Base-by-base conservation (phyloP, 2,888 invertebrate genomes). In the Metallyticus violacea region DNA sequence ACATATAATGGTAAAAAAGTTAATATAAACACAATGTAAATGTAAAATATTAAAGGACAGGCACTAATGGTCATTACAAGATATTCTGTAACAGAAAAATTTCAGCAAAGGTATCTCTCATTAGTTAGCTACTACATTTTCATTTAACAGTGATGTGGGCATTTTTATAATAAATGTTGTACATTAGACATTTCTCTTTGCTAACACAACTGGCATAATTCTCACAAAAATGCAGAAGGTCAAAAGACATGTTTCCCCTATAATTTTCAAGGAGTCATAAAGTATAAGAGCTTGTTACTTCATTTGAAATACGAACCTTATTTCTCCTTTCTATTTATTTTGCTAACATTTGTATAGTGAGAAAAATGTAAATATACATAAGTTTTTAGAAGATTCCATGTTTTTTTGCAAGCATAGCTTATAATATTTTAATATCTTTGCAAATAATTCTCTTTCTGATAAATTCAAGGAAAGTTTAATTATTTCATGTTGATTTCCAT, bases 11-110 rank as follows among this genome's bases (percentile, higher is more conserved):
- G 9, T 83, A 28, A 22, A 40, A 83, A 77, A 77, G 77, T 62
- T 83, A 83, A 82, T 82, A 25, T 82, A 76, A 77, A 83, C 28
- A 77, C 28, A 83, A 81, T 81, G 29, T n/a, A 29, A 29, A 81
- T 25, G 3, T 81, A 25, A 79, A 1, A 5, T n/a, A 81, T 25
- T 29, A 62, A 22, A 77, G 40, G 83, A 77, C 77, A 83, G 83
- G 83, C 83, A 83, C 83, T 77, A 83, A 83, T 77, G 9, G 40
- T 62, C 40, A 62, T 62, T 62, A 62, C 40, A 62, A 62, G 40
- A 62, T 62, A 62, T 62, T 62, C 1, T 62, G 9, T 62, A 22
- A 22, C 22, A 9, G 3, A 62, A 62, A 15, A 0, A 62, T 62
- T 62, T 62, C 22, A 62, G 4, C 40, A 62, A 1, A 15, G 0